phyloP scores from a whole-genome alignment of 2,113 vertebrate genomes.

The Mobula birostris region DNA sequence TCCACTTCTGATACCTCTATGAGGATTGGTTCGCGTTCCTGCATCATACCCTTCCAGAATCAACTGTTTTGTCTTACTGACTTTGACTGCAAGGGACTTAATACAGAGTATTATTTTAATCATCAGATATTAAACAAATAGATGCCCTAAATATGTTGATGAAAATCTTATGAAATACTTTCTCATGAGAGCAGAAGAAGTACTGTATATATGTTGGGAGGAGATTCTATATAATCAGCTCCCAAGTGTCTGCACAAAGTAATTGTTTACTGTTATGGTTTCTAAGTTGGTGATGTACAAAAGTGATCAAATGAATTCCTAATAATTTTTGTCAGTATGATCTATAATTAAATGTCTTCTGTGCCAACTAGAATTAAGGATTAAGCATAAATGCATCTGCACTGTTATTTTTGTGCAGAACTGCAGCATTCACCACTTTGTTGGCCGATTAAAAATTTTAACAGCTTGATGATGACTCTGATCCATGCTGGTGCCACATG shows the following conservation, averaged over 20 bases:
- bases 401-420: neutral
- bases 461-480: neutral
- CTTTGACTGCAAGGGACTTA: too few species aligned
- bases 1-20: too few species aligned
- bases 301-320: slow-evolving; percentile 6
- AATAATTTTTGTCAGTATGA: slow-evolving; percentile 5
- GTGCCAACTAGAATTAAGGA: neutral
- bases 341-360: neutral
- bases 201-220: neutral
- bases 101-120: neutral
- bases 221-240: neutral
- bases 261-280: neutral
- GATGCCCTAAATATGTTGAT: neutral
- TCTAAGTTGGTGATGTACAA: neutral
- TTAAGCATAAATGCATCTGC: neutral
- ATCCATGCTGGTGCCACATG: neutral
- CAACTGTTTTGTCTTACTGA: too few species aligned
- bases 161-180: neutral
- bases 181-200: neutral
- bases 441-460: neutral
- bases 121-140: neutral
- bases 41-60: too few species aligned
- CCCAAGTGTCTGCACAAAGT: neutral
- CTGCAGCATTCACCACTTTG: neutral
- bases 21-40: too few species aligned